Percentiles rank a stretch among this genome's conserved stretches.
These are phyloP conservation scores for Sciurus vulgaris DNA, from an alignment of 2,797 vertebrate genomes.

Conservation along the genomic window DNA sequence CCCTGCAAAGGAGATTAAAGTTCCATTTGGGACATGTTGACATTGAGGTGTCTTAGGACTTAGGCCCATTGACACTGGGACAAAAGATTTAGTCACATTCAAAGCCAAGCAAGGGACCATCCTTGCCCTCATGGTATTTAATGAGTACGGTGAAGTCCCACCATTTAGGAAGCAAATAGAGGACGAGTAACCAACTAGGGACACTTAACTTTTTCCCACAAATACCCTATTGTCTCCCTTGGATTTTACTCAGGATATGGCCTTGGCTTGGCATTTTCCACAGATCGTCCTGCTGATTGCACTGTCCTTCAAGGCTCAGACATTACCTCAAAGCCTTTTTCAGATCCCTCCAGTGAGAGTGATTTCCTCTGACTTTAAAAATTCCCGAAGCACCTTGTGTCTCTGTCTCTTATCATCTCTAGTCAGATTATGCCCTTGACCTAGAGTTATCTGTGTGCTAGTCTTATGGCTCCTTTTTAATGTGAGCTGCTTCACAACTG, in stretches of 20 bases:
- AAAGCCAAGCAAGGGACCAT: background rate
- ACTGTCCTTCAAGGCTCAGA: background rate
- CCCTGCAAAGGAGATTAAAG: background rate
- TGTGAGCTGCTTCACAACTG: background rate
- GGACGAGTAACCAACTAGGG: background rate
- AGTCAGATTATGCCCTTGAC: background rate
- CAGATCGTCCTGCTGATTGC: background rate
- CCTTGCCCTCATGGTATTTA: background rate
- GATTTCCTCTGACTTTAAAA: slow-evolving; percentile 40
- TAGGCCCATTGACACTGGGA: background rate
- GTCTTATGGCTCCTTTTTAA: background rate
- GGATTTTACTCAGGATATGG: slow-evolving; percentile 4
- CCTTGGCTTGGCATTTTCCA: background rate
- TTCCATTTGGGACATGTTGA: background rate
- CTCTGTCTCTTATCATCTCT: background rate
- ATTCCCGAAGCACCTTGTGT: background rate
- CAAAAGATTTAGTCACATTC: background rate
- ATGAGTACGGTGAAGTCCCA: background rate
- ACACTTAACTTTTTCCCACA: slow-evolving; percentile 14
- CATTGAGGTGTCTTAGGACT: background rate
- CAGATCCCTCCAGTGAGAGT: background rate
- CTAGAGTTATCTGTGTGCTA: background rate
- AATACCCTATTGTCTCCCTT: background rate
- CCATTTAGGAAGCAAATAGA: background rate
- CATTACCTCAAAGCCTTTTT: background rate